Evolutionary conservation across 2,113 vertebrate genomes (phyloP).

Genomic region (Corythornis vintsioides): DNA sequence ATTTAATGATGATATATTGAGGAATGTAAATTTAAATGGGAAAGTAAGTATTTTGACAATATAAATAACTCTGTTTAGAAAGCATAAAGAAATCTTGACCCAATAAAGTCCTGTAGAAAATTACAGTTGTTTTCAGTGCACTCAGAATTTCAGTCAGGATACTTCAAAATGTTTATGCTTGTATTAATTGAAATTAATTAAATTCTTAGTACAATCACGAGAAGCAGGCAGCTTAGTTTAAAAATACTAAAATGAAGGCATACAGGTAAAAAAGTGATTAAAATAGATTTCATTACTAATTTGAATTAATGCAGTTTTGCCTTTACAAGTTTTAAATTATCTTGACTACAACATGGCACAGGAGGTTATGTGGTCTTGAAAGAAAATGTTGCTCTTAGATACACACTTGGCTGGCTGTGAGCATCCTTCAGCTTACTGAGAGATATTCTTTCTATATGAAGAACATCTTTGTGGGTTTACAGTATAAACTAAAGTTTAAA

Average conservation of each 20-base stretch:
- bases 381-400: neutral
- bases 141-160: neutral
- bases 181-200: neutral
- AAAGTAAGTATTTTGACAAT: neutral
- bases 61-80: neutral
- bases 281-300: neutral
- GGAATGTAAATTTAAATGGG: neutral
- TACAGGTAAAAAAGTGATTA: neutral
- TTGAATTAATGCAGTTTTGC: neutral
- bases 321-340: neutral
- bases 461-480: neutral
- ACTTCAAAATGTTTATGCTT: neutral
- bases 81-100: neutral
- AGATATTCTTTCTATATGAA: neutral
- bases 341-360: neutral
- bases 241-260: neutral
- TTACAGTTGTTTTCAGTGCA: neutral
- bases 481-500: neutral
- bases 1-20: neutral
- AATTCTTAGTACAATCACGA: neutral
- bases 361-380: neutral
- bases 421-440: neutral
- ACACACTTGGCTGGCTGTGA: fast-evolving
- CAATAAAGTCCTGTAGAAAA: neutral
- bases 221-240: neutral